Base-by-base conservation (phyloP, 2,888 invertebrate genomes). In the Dinocampus coccinellae region DNA sequence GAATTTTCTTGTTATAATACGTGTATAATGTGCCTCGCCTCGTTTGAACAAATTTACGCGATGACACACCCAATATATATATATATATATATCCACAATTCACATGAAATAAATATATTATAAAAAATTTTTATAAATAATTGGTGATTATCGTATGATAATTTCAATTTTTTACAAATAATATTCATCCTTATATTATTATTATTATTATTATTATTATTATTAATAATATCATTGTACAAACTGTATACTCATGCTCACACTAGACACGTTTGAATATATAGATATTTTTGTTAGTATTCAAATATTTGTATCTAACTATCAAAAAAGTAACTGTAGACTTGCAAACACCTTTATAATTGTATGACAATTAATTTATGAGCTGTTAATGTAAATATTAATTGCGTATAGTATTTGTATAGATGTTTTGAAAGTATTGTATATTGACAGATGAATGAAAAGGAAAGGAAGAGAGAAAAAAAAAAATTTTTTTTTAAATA, bases 21-120 rank as follows among this genome's bases (percentile, higher is more conserved):
- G 7, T 29, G 7, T 36, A 66, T 26, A 47, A 22, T 60, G 57
- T 57, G 52, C 60, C 52, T 71, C 26, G 66, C 62, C 61, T 71
- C 61, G 22, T 55, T 58, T 62, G 62, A 63, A 63, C 55, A 72
- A 72, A 72, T 72, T 72, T 72, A 72, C 67, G 67, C 47, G 58
- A 58, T 62, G 67, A 57, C 67, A 72, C 67, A 67, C 72, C 72
- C 67, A 53, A 22, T 53, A 53, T 20, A 39, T 39, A n/a, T n/a
- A n/a, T n/a, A n/a, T n/a, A n/a, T n/a, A n/a, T 47, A 66, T 57
- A 66, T 66, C 57, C 72, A 63, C 67, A 55, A 33, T 13, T 11
- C 61, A 65, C 33, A 68, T 39, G 22, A 67, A 55, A 71, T 62
- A 66, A 71, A 67, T 53, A 24, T 58, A 71, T 42, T 55, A 66